These are phyloP conservation scores for Sanderia malayensis DNA, from an alignment of 30 jellyfish, hydroid and myxozoan species.

Conservation along the genomic window DNA sequence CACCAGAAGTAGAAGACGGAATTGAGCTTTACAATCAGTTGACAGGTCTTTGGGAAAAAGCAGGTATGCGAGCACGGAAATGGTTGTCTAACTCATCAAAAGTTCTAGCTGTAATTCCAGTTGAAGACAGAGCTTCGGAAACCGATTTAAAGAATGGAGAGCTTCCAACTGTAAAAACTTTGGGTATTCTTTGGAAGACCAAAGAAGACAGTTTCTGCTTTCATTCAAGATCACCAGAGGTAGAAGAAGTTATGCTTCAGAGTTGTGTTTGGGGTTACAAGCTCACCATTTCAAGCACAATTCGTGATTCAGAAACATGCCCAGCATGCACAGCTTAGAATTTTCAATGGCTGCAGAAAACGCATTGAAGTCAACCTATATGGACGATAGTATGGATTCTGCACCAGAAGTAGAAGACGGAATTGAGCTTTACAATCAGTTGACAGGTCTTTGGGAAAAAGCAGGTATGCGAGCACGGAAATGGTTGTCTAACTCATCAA, in stretches of 20 bases:
- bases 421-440: conserved; percentile 25
- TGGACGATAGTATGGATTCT: conserved; percentile 68
- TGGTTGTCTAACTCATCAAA: conserved; percentile 52
- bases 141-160: conserved; percentile 39
- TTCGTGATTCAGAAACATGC: conserved; percentile 56
- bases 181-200: conserved; percentile 28
- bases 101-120: conserved; percentile 49
- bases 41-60: conserved; percentile 35
- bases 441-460: conserved; percentile 30
- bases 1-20: conserved; percentile 28
- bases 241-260: too few relatives aligned
- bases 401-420: conserved; percentile 31
- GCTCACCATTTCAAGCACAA: conserved; percentile 57
- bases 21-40: conserved; percentile 27
- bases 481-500: conserved; percentile 52
- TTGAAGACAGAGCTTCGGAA: conserved; percentile 48
- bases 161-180: conserved; percentile 41
- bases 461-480: conserved; percentile 78
- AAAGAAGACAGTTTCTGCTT: conserved; percentile 14
- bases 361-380: conserved; percentile 60
- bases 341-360: conserved; percentile 64
- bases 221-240: conserved; percentile 17
- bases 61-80: conserved; percentile 74
- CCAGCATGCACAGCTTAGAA: conserved; percentile 1
- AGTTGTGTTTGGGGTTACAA: conserved; percentile 53